phyloP scores from a whole-genome alignment of 2,113 vertebrate genomes.

The Malurus alboscapulatus region DNA sequence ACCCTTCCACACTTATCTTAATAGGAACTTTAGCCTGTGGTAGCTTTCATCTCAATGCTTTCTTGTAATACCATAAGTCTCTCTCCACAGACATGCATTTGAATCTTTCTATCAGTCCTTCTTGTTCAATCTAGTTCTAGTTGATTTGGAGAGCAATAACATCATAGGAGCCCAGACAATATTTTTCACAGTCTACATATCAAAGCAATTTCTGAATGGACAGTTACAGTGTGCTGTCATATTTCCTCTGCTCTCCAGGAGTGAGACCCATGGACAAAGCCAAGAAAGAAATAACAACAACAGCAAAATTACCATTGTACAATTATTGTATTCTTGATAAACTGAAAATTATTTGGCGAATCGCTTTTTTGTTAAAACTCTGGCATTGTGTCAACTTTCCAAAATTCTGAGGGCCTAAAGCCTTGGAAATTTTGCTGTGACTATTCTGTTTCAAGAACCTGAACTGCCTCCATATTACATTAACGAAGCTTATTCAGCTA shows the following conservation, averaged over 20 bases:
- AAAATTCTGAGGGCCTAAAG: neutral
- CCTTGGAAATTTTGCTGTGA: neutral
- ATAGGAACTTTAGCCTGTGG: neutral
- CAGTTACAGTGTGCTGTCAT: neutral
- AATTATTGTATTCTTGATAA: neutral
- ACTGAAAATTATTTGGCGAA: neutral
- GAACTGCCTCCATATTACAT: neutral
- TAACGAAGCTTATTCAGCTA: neutral
- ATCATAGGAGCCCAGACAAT: neutral
- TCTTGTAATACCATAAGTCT: neutral
- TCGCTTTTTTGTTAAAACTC: neutral
- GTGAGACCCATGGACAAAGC: neutral
- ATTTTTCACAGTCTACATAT: neutral
- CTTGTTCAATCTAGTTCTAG: neutral
- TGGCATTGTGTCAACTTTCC: neutral
- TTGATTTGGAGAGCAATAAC: neutral
- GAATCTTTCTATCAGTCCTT: neutral
- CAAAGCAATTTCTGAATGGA: neutral
- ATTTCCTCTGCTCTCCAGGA: neutral
- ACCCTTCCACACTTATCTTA: neutral
- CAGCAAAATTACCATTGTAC: neutral
- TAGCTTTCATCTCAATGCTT: neutral
- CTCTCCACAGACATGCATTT: neutral
- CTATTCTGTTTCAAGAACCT: neutral
- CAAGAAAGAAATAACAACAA: neutral